phyloP scores from a whole-genome alignment of 2,113 vertebrate species.

The Pachyramphus minor region DNA sequence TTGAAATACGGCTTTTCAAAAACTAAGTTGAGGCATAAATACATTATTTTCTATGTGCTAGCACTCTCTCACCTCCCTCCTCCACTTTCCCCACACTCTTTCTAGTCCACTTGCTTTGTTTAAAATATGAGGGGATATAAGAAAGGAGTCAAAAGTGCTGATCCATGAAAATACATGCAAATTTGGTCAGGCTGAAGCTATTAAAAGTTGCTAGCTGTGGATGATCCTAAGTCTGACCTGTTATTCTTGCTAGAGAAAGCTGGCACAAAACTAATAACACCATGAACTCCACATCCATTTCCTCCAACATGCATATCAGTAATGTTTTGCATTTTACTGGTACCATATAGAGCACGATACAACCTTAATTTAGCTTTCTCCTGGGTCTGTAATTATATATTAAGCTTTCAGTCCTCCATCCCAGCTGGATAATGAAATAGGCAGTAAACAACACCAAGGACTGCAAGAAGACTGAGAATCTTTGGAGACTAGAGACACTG shows the following conservation, averaged over 20 bases:
- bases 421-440: neutral
- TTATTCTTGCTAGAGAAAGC: neutral
- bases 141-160: neutral
- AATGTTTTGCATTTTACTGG: neutral
- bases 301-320: neutral
- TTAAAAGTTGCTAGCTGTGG: neutral
- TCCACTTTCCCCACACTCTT: neutral
- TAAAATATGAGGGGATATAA: neutral
- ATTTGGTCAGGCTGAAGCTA: neutral
- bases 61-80: neutral
- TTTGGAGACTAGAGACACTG: neutral
- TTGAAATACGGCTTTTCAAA: neutral
- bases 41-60: neutral
- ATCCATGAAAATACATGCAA: slow-evolving; percentile 13
- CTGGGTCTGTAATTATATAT: neutral
- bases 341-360: neutral
- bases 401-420: neutral
- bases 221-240: slow-evolving; percentile 1
- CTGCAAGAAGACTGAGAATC: neutral
- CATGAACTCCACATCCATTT: neutral
- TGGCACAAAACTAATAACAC: neutral
- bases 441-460: neutral
- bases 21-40: neutral
- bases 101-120: neutral
- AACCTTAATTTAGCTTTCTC: neutral